Evolutionary conservation across 2,797 vertebrate genomes (phyloP).

Genomic region (Nannoperca australis): DNA sequence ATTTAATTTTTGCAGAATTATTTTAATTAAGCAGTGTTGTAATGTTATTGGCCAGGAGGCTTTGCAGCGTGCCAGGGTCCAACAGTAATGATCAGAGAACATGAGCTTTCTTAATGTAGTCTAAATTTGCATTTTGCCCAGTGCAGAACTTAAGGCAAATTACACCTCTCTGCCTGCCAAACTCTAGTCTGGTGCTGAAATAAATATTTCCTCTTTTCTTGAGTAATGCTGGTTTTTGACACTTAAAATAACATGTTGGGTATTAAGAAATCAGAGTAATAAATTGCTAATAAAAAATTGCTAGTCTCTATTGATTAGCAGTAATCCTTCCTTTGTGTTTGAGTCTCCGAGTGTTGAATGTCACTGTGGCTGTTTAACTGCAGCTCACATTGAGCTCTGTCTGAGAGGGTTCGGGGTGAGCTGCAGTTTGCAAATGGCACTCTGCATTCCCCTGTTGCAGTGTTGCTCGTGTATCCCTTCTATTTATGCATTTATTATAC

Average conservation of each 20-base stretch:
- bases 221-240: slow-evolving; percentile 42
- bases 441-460: neutral
- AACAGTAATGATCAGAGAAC: slow-evolving; percentile 50
- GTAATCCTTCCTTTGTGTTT: slow-evolving; percentile 41
- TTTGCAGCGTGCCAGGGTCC: slow-evolving; percentile 27
- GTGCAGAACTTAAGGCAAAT: slow-evolving; percentile 56
- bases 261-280: slow-evolving; percentile 30
- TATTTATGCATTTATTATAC: neutral
- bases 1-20: slow-evolving; percentile 29
- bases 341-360: slow-evolving; percentile 8
- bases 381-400: slow-evolving; percentile 21
- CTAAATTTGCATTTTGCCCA: slow-evolving; percentile 58
- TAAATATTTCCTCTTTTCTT: slow-evolving; percentile 25
- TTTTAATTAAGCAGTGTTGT: slow-evolving; percentile 37
- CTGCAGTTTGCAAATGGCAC: neutral
- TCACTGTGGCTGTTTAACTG: slow-evolving; percentile 19
- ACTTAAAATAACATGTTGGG: slow-evolving; percentile 13
- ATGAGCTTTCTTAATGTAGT: slow-evolving; percentile 35
- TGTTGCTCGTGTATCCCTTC: neutral
- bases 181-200: slow-evolving; percentile 24
- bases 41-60: slow-evolving; percentile 44
- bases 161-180: slow-evolving; percentile 46
- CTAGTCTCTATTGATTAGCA: slow-evolving; percentile 32
- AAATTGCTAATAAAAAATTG: slow-evolving; percentile 21
- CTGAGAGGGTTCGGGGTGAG: neutral